Evolutionary conservation across 2,888 invertebrate species (phyloP).

Genomic region (Sinotaia quadrata): DNA sequence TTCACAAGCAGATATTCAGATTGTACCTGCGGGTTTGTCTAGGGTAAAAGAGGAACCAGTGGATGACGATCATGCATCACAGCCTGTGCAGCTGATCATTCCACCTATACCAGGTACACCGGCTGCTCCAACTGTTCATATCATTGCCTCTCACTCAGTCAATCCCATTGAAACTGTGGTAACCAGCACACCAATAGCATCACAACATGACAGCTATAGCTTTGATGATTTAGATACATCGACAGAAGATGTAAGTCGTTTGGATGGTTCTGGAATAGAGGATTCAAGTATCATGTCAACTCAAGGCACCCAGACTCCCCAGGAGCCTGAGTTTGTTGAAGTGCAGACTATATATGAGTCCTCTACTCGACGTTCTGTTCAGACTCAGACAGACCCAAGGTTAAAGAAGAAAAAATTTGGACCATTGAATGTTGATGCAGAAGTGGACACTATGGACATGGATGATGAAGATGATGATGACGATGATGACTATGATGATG

Average conservation of each 20-base stretch:
- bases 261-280: constrained; percentile 16
- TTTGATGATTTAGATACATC: constrained; percentile 28
- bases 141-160: constrained; percentile 24
- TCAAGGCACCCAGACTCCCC: constrained; percentile 52
- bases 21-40: constrained; percentile 33
- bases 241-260: constrained; percentile 17
- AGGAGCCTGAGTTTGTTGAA: constrained; percentile 59
- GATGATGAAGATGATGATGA: constrained; percentile 51
- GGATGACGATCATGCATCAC: constrained; percentile 36
- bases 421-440: constrained; percentile 52
- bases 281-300: constrained; percentile 33
- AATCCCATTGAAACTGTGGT: constrained; percentile 1
- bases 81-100: neutral
- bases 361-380: constrained; percentile 60
- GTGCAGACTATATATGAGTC: constrained; percentile 62
- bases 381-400: constrained; percentile 65
- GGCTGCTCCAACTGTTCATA: constrained; percentile 22
- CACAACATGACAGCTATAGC: constrained; percentile 29
- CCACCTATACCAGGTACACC: constrained; percentile 20
- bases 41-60: constrained; percentile 43
- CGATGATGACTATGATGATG: constrained; percentile 35
- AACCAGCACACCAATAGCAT: constrained; percentile 15
- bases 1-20: constrained; percentile 21
- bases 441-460: constrained; percentile 51
- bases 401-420: constrained; percentile 67